Evolutionary conservation across 2,113 vertebrate genomes (phyloP), one percentile per base, ranked within the genome.

Genomic region (Riparia riparia): DNA sequence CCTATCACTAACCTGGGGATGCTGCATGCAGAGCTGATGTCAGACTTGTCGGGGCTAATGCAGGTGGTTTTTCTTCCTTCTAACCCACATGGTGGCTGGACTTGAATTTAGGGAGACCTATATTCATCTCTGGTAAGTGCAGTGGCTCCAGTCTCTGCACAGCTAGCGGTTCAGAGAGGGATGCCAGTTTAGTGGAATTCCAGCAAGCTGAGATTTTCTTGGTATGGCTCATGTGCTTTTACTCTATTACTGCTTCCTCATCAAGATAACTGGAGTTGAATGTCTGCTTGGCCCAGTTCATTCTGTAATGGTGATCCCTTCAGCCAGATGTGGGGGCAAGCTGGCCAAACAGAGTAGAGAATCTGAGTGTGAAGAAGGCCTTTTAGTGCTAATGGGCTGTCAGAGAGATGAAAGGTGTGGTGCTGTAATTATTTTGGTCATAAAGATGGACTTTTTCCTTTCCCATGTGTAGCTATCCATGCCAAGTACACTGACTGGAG

Each of bases 401-500:
- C 4, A 5, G 31, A 82, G 70, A 70, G 54, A 53, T 57, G 14
- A 80, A 58, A 32, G 6, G 8, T 76, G 14, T 82, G 47, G 5
- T 73, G 56, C 61, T 71, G 26, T 56, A 57, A 66, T 66, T 41
- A 34, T 29, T 71, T 42, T 10, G 15, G 19, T 81, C 22, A 22
- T 64, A 58, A 89, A 68, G 28, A 32, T 63, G 20, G 31, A 19
- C 49, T 89, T 87, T 92, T 51, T n/a, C 16, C 32, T 32, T 63
- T 9, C 81, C 51, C 11, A 7, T 83, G 28, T 57, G 1, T 91
- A 98, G 98, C 97, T 92, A 98, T 98, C 79, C 98, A 98, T 17
- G 97, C 97, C 86, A 98, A 98, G 78, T 98, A 97, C 95, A 98
- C 97, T 6, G 98, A 99, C 86, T 99, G 99, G 99, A 99, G 98